These are phyloP conservation scores for Bombycilla garrulus DNA, from an alignment of 2,113 vertebrate genomes.

Conservation along the genomic window DNA sequence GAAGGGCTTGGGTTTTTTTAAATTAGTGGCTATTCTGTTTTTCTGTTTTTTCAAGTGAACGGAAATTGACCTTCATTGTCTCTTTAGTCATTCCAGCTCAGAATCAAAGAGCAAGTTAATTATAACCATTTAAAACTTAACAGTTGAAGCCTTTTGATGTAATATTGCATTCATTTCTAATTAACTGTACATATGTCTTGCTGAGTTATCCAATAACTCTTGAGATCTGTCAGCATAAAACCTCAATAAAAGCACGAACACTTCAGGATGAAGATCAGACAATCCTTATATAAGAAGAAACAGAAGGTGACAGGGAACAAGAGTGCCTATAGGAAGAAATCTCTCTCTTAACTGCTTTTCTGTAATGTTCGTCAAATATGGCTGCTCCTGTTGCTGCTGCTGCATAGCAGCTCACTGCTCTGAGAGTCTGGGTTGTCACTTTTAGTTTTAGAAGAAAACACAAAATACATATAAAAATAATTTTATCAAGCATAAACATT, in stretches of 20 bases:
- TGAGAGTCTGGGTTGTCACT: background rate
- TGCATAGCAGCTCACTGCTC: background rate
- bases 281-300: slow-evolving; percentile 14
- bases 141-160: slow-evolving; percentile 70
- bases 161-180: slow-evolving; percentile 66
- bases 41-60: slow-evolving; percentile 55
- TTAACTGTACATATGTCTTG: slow-evolving; percentile 65
- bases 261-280: slow-evolving; percentile 49
- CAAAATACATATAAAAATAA: background rate
- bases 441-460: background rate
- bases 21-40: slow-evolving; percentile 28
- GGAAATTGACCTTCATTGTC: slow-evolving; percentile 64
- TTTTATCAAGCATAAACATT: background rate
- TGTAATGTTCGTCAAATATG: background rate
- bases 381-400: background rate
- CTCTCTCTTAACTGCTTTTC: background rate
- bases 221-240: slow-evolving; percentile 57
- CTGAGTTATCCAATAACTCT: slow-evolving; percentile 52
- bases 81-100: slow-evolving; percentile 59
- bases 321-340: background rate
- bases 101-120: slow-evolving; percentile 70
- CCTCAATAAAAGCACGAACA: slow-evolving; percentile 44
- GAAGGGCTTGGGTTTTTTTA: background rate
- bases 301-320: slow-evolving; percentile 17
- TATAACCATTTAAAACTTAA: slow-evolving; percentile 69